Evolutionary conservation across 2,888 invertebrate species (phyloP), one percentile per base, ranked within the genome.

Genomic region (Cheilosia variabilis): DNA sequence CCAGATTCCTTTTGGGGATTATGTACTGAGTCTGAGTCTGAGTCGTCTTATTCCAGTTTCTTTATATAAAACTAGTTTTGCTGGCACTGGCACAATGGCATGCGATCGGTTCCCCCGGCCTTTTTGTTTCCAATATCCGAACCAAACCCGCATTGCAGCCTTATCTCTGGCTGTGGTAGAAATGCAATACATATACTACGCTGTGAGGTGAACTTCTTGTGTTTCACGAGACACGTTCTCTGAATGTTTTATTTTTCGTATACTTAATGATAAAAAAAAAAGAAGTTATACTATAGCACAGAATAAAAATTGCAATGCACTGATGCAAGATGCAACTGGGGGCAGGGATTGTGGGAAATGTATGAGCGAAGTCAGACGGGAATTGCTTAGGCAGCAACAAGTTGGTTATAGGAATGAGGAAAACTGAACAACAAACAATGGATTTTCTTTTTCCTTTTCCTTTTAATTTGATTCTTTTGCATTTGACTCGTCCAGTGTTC

Each of bases 1-100:
- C 65, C 68, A 75, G 79, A 79, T 84, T 80, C 84, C 80, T 80
- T 79, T 58, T 84, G 45, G 71, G 22, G 68, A 79, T 79, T 78
- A 65, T 62, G 65, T 53, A 24, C 57, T 65, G 69, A 77, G 24
- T 75, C 57, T 65, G 69, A 77, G 24, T 75, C 47, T 63, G 4
- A 13, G 37, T 37, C 10, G 10, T 58, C 45, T 47, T 34, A 57
- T 62, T 60, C 43, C 17, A 50, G 43, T 77, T 71, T 55, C 45
- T 50, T 60, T 15, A 53, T 45, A 45, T 52, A 24, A 80, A 80
- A 82, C 81, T 65, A 37, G 81, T 82, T 77, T 77, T 73, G 22
- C 63, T 71, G 60, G 43, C 41, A 34, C 9, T 37, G 27, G 6
- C 27, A 27, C 27, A 6, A 37, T 13, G 37, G 37, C 9, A 37